Conservation (phyloP, 2,797 vertebrate species). For the Tarsius wallacei region DNA sequence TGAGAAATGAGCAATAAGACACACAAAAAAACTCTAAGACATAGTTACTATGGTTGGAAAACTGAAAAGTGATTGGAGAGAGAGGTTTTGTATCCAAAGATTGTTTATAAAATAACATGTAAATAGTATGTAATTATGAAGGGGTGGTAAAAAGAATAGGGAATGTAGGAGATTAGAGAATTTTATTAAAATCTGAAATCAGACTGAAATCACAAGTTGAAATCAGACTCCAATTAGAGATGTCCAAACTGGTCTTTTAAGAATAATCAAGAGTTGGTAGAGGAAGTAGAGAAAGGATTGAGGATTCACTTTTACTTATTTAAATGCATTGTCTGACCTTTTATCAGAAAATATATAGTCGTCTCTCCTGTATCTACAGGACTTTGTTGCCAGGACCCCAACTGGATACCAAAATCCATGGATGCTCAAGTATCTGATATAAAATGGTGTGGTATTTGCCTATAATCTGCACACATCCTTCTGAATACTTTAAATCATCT, state of each 20-base stretch:
- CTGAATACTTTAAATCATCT: neutral
- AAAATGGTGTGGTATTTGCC: neutral
- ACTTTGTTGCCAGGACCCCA: neutral
- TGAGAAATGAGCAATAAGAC: conserved; percentile 60
- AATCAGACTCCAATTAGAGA: neutral
- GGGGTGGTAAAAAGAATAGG: neutral
- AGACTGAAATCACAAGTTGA: too few relatives aligned
- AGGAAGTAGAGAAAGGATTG: neutral
- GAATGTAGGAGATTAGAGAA: neutral
- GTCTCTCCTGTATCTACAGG: neutral
- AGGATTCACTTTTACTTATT: conserved; percentile 5
- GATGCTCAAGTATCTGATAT: neutral
- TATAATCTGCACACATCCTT: neutral
- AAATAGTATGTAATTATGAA: neutral
- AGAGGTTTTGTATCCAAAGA: neutral
- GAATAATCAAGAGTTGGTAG: neutral
- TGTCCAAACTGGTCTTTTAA: neutral
- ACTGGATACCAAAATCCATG: neutral
- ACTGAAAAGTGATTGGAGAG: neutral
- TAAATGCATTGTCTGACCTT: neutral
- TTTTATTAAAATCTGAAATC: neutral
- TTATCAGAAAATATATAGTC: neutral
- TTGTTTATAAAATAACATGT: neutral
- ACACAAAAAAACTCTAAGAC: conserved; percentile 48
- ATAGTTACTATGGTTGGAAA: conserved; percentile 2